A percentile compares a stretch with the other conserved stretches of the same genome.
Evolutionary conservation across 1,140 invertebrate genomes (phyloP).

Genomic region (Leptinotarsa defecta): DNA sequence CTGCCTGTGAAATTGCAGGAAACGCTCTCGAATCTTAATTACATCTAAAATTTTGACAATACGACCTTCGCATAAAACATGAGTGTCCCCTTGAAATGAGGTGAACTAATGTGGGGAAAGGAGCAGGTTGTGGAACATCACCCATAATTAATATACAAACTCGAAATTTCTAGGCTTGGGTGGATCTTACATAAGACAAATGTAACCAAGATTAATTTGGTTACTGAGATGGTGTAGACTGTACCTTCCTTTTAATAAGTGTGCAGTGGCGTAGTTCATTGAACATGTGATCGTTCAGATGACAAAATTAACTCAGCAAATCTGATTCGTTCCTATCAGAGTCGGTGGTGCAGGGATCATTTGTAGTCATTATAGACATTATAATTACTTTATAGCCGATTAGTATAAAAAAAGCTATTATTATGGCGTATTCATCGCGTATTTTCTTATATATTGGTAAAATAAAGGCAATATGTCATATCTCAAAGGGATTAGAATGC

Average conservation of each 20-base stretch:
- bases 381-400: too few relatives aligned
- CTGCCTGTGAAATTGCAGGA: not conserved
- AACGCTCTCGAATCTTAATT: conserved; percentile 12
- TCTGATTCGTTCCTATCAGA: too few relatives aligned
- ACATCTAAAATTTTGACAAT: conserved; percentile 17
- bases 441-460: too few relatives aligned
- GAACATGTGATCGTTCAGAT: too few relatives aligned
- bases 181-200: conserved; percentile 36
- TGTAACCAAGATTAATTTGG: conserved; percentile 37
- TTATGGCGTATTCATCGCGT: too few relatives aligned
- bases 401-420: too few relatives aligned
- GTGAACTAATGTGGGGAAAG: conserved; percentile 19
- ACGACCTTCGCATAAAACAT: conserved; percentile 7
- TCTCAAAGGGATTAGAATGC: too few relatives aligned
- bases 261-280: not conserved
- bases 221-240: conserved; percentile 32
- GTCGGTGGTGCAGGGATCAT: too few relatives aligned
- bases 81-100: conserved; percentile 14
- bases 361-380: too few relatives aligned
- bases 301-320: too few relatives aligned
- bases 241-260: not conserved
- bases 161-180: conserved; percentile 32
- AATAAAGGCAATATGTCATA: too few relatives aligned
- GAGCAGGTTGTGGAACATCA: conserved; percentile 29
- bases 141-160: conserved; percentile 39